phyloP scores from a whole-genome alignment of 2,797 vertebrate species.

The Pseudomugil tenellus region DNA sequence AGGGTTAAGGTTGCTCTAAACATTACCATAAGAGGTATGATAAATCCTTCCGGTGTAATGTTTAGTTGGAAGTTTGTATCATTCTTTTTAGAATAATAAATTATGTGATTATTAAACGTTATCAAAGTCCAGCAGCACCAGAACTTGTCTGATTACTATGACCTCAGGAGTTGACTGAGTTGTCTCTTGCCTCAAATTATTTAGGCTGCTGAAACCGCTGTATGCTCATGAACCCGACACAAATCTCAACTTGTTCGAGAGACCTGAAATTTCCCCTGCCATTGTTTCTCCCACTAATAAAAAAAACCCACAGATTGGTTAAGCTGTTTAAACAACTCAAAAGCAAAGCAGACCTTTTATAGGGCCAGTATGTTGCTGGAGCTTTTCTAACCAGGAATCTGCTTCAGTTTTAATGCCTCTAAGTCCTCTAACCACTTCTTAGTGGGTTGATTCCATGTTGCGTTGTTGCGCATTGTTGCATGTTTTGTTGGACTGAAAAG shows the following conservation, averaged over 20 bases:
- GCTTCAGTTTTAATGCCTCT: background rate
- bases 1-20: background rate
- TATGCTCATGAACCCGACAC: background rate
- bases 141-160: background rate
- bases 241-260: background rate
- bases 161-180: background rate
- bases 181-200: background rate
- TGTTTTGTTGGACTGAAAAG: background rate
- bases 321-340: background rate
- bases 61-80: constrained; percentile 5
- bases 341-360: background rate
- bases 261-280: background rate
- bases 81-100: background rate
- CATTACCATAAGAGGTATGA: no score
- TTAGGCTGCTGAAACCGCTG: background rate
- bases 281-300: background rate
- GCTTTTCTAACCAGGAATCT: constrained; percentile 8
- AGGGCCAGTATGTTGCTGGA: background rate
- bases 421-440: background rate
- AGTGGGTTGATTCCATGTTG: background rate
- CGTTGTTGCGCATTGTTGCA: background rate
- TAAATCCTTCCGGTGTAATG: background rate
- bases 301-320: background rate
- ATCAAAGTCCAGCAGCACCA: constrained; percentile 1
- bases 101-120: background rate